phyloP scores from a whole-genome alignment of 2,888 invertebrate species.

The Balanococcus diminutus region DNA sequence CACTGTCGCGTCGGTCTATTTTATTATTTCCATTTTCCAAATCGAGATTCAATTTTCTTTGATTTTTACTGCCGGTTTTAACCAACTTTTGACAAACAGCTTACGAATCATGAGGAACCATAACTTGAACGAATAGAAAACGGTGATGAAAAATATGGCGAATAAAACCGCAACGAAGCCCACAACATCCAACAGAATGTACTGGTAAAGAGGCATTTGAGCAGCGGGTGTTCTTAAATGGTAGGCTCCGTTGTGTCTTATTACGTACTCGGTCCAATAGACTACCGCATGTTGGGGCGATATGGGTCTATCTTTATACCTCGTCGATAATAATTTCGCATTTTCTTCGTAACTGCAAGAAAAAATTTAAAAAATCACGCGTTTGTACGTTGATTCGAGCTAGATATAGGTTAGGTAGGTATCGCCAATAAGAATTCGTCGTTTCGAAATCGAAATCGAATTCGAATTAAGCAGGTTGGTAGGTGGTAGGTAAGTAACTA shows the following conservation, averaged over 20 bases:
- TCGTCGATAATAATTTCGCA: conserved; percentile 18
- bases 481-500: too few relatives aligned
- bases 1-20: too few relatives aligned
- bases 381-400: neutral
- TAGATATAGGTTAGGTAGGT: neutral
- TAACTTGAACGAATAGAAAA: conserved; percentile 35
- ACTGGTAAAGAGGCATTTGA: conserved; percentile 18
- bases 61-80: neutral
- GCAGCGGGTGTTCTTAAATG: conserved; percentile 29
- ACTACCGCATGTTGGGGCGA: conserved; percentile 29
- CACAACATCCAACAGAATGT: neutral
- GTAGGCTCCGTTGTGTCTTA: neutral
- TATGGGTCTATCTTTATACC: conserved; percentile 38
- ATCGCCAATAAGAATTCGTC: neutral
- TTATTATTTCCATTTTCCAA: neutral
- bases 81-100: neutral
- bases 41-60: neutral
- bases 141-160: neutral
- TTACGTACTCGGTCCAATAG: conserved; percentile 30
- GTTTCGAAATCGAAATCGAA: too few relatives aligned
- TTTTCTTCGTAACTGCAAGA: conserved; percentile 20
- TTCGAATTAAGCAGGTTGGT: too few relatives aligned
- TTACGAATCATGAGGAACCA: neutral
- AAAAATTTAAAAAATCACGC: neutral
- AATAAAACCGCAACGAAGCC: neutral